A percentile compares a stretch with the other conserved stretches of the same genome.
phyloP scores from a whole-genome alignment of 1,140 invertebrate genomes.

The Drosophila pandora region DNA sequence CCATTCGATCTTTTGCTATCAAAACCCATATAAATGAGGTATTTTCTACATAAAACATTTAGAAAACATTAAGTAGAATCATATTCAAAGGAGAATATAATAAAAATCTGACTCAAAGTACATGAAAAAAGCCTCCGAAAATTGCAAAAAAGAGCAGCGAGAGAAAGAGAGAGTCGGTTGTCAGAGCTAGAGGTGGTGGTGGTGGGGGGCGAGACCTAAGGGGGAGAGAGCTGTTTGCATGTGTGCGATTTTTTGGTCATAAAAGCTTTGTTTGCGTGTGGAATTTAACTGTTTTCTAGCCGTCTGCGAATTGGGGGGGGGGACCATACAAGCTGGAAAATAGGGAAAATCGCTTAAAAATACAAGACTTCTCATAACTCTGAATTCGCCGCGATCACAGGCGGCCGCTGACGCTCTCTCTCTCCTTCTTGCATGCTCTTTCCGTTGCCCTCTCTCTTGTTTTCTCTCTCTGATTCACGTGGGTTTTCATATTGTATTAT shows the following conservation, averaged over 20 bases:
- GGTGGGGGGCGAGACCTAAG: neutral
- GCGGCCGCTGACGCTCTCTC: neutral
- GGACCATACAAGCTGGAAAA: slow-evolving; percentile 48
- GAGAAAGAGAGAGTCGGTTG: slow-evolving; percentile 33
- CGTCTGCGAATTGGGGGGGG: slow-evolving; percentile 27
- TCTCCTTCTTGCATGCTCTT: slow-evolving; percentile 28
- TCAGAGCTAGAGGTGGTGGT: slow-evolving; percentile 25
- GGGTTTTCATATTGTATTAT: slow-evolving; percentile 61
- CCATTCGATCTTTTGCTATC: slow-evolving; percentile 30
- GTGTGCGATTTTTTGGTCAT: slow-evolving; percentile 23
- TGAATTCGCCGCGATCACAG: slow-evolving; percentile 73
- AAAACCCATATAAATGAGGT: neutral
- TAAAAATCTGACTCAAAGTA: neutral
- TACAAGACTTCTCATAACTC: slow-evolving; percentile 51
- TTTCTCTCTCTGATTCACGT: slow-evolving; percentile 71
- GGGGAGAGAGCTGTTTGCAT: neutral
- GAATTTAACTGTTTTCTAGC: slow-evolving; percentile 47
- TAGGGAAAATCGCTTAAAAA: slow-evolving; percentile 47
- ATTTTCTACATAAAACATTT: slow-evolving; percentile 57
- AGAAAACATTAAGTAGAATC: slow-evolving; percentile 17
- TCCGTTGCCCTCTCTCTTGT: slow-evolving; percentile 20
- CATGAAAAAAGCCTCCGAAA: slow-evolving; percentile 57
- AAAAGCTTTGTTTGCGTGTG: slow-evolving; percentile 44
- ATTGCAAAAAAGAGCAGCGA: slow-evolving; percentile 42
- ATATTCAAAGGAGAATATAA: slow-evolving; percentile 12